Percentiles rank a stretch among this genome's conserved stretches.
These are phyloP conservation scores for Anableps anableps DNA, from an alignment of 2,797 vertebrate genomes.

Conservation along the genomic window DNA sequence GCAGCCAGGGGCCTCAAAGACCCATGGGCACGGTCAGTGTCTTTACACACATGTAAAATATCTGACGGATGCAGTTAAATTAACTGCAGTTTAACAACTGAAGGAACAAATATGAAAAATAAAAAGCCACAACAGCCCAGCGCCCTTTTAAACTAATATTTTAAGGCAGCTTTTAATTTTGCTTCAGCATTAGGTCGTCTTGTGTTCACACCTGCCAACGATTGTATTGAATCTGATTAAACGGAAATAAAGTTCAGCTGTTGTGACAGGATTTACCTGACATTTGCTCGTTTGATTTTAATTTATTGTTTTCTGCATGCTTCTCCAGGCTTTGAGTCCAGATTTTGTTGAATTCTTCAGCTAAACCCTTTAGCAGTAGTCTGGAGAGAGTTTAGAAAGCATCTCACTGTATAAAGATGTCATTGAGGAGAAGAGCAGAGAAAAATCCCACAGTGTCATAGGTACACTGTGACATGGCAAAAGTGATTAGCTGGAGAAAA, in stretches of 20 bases:
- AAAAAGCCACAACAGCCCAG: background rate
- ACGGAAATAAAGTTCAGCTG: background rate
- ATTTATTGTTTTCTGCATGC: background rate
- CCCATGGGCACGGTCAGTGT: conserved; percentile 90
- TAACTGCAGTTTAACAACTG: too few species aligned
- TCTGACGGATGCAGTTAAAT: background rate
- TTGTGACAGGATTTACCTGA: background rate
- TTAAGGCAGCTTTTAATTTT: background rate
- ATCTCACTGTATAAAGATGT: too few species aligned
- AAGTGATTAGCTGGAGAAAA: background rate
- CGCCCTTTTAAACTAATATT: background rate
- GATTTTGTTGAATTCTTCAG: background rate
- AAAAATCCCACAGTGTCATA: background rate
- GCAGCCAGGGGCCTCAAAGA: conserved; percentile 86
- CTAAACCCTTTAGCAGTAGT: background rate
- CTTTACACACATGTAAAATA: background rate
- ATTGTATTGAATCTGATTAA: background rate
- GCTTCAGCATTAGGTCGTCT: background rate
- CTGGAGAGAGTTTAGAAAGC: background rate
- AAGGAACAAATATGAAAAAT: background rate
- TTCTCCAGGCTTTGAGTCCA: background rate
- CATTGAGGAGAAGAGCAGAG: background rate
- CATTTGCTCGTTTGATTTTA: background rate
- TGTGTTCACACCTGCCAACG: background rate
- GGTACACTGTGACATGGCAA: background rate